Evolutionary conservation across 2,797 vertebrate genomes (phyloP), one percentile per base, ranked within the genome.

Genomic region (Carduelis carduelis): DNA sequence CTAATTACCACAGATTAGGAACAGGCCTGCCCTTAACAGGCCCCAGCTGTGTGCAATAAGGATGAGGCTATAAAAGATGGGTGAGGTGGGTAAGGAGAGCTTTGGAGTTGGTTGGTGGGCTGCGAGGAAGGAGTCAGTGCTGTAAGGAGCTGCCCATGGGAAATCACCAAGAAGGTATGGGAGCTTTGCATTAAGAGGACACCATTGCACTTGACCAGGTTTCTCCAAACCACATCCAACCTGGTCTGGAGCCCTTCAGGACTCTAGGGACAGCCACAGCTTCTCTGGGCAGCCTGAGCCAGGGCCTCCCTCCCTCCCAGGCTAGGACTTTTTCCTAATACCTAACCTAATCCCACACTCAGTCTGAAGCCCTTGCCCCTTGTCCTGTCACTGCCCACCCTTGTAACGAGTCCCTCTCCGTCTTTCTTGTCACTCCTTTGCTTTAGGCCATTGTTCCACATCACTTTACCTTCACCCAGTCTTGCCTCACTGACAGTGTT

Each of bases 151-250:
- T 32, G 52, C 1, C 30, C 12, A 4, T 32, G 19, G 3, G 30
- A 20, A 4, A 21, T 14, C 12, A 3, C 12, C 13, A 12, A 32
- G 30, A 13, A 21, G 52, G 19, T 9, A 2, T 32, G 30, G 8
- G 2, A 32, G 30, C 4, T 21, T 53, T 53, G 30, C 1, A 3
- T 14, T 53, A 32, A 53, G 12, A 9, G 13, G 30, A 14, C 4
- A 4, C 2, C 2, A 1, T 46, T 35, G 22, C 8, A 21, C 10
- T 11, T 1, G 0, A 1, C 4, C 34, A 41, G 44, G 7, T 1
- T 59, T 1, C n/a, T 71, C 59, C 26, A 11, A 52, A 30, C 5
- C 34, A 4, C 0, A 0, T 65, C 23, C 19, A 59, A 0, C 8
- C 17, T 32, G 57, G 21, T 12, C 44, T 64, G 9, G 30, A 1